Evolutionary conservation across 2,797 vertebrate genomes (phyloP).

Genomic region (Pyrocephalus nanus): DNA sequence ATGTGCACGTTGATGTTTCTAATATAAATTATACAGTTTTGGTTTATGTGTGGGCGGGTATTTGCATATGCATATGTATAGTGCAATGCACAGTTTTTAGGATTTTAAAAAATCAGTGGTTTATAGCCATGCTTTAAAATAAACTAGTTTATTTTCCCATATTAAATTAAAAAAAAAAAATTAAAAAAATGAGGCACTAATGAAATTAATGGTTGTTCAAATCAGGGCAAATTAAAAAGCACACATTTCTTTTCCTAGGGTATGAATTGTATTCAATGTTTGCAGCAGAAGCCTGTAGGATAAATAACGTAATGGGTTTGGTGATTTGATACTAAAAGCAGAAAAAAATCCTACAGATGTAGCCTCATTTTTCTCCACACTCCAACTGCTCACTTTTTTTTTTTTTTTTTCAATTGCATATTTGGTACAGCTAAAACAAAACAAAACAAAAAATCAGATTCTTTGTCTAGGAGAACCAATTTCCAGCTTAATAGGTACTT

Average conservation of each 20-base stretch:
- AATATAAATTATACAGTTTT: background rate
- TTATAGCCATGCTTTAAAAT: conserved; percentile 33
- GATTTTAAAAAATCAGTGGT: conserved; percentile 9
- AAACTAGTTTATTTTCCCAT: conserved; percentile 42
- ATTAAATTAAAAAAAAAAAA: background rate
- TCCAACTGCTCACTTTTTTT: conserved; percentile 64
- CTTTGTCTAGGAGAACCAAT: conserved; percentile 65
- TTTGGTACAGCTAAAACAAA: conserved; percentile 55
- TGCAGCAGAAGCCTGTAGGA: conserved; percentile 73
- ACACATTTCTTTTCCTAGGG: conserved; percentile 68
- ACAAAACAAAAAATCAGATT: conserved; percentile 39
- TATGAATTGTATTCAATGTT: conserved; percentile 71
- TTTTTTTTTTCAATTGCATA: conserved; percentile 60
- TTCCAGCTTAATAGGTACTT: conserved; percentile 66
- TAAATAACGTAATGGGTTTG: conserved; percentile 79
- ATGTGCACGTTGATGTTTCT: background rate
- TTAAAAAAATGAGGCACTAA: conserved; percentile 37
- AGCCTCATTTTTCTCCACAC: conserved; percentile 69
- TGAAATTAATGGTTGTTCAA: conserved; percentile 74
- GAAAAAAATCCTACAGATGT: conserved; percentile 77
- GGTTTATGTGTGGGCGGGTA: background rate
- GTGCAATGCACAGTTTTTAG: background rate
- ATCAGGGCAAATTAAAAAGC: conserved; percentile 72
- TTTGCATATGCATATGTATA: background rate
- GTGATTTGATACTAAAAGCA: conserved; percentile 77